Conservation (phyloP, 2,797 vertebrate genomes). For the Sparidentex hasta region DNA sequence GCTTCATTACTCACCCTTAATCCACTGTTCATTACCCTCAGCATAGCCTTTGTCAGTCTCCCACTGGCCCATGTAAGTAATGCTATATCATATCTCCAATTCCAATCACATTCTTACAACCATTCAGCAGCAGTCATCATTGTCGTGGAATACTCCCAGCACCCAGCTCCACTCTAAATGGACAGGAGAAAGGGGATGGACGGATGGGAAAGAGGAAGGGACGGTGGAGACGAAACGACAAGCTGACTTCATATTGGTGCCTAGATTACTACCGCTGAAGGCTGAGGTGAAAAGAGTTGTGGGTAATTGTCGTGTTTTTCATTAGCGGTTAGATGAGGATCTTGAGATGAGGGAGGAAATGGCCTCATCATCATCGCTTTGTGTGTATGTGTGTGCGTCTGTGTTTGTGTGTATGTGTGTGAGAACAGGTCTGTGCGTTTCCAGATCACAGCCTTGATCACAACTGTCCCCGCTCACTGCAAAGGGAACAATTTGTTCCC, state of each 20-base stretch:
- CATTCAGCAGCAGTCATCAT: slow-evolving; percentile 53
- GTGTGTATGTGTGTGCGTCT: slow-evolving; percentile 44
- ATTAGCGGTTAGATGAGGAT: slow-evolving; percentile 87
- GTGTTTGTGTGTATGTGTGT: slow-evolving; percentile 55
- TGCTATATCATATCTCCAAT: slow-evolving; percentile 62
- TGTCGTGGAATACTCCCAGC: slow-evolving; percentile 33
- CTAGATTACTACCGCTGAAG: slow-evolving; percentile 79
- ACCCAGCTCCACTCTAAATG: slow-evolving; percentile 42
- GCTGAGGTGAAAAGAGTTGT: slow-evolving; percentile 80
- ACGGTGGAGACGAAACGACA: slow-evolving; percentile 52
- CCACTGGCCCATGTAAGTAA: slow-evolving; percentile 64
- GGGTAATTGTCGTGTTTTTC: slow-evolving; percentile 89
- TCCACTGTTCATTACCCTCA: slow-evolving; percentile 69
- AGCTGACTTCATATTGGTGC: slow-evolving; percentile 71
- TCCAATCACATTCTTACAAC: slow-evolving; percentile 66
- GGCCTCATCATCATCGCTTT: slow-evolving; percentile 84
- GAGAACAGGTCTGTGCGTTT: slow-evolving; percentile 43
- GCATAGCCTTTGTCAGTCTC: slow-evolving; percentile 60
- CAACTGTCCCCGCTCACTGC: slow-evolving; percentile 72
- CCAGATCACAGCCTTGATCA: slow-evolving; percentile 76
- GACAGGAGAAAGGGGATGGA: slow-evolving; percentile 43
- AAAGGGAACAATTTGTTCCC: slow-evolving; percentile 86
- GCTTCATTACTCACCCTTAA: slow-evolving; percentile 68
- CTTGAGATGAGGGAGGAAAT: slow-evolving; percentile 87
- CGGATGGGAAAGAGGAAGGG: slow-evolving; percentile 51